Evolutionary conservation across 1,140 invertebrate genomes (phyloP).

Genomic region (Listronotus bonariensis): DNA sequence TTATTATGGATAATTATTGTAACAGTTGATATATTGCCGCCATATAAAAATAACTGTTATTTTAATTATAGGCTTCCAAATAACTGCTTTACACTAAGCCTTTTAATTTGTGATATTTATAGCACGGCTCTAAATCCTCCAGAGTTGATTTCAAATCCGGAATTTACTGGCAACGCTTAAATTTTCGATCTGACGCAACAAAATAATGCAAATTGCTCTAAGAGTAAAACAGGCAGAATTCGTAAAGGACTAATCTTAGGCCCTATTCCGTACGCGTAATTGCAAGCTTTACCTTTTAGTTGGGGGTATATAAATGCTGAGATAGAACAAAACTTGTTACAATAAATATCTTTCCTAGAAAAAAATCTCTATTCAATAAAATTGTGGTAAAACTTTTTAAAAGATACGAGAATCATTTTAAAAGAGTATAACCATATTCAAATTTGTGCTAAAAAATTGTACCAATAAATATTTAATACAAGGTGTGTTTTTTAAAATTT

Average conservation of each 20-base stretch:
- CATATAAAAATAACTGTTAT: too few species aligned
- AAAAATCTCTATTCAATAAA: too few species aligned
- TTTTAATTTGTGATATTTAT: constrained; percentile 32
- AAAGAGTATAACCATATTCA: too few species aligned
- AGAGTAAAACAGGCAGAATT: constrained; percentile 30
- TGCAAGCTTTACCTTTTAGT: constrained; percentile 27
- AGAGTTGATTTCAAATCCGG: constrained; percentile 31
- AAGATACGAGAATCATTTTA: too few species aligned
- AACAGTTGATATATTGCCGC: too few species aligned
- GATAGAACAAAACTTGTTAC: constrained; percentile 28
- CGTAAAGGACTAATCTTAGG: constrained; percentile 29
- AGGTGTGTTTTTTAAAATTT: too few species aligned
- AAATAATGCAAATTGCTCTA: constrained; percentile 32
- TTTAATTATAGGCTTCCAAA: neutral
- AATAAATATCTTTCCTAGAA: too few species aligned
- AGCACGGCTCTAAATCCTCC: constrained; percentile 15
- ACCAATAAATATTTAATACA: too few species aligned
- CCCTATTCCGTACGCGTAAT: constrained; percentile 29
- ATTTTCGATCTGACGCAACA: constrained; percentile 29
- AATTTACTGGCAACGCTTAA: constrained; percentile 27
- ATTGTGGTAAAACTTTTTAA: too few species aligned
- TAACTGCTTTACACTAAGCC: neutral
- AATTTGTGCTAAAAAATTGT: too few species aligned
- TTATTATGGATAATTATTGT: too few species aligned
- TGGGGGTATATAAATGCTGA: constrained; percentile 25